phyloP scores from a whole-genome alignment of 2,797 vertebrate genomes.

The Loriculus beryllinus region DNA sequence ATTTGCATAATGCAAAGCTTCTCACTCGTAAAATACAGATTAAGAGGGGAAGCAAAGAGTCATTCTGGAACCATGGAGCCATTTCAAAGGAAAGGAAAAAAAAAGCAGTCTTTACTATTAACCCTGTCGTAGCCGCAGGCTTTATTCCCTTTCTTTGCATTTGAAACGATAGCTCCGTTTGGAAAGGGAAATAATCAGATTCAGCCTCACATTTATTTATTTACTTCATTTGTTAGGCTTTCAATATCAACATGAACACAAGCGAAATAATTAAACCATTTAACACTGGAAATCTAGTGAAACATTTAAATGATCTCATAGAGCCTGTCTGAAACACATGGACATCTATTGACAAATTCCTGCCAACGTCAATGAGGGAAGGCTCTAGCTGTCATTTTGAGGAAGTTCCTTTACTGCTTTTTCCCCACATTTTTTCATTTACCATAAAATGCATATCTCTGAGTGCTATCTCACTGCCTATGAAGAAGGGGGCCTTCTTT shows the following conservation, averaged over 20 bases:
- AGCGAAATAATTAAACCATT: background rate
- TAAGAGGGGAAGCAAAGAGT: constrained; percentile 91
- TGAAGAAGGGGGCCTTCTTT: fast-evolving
- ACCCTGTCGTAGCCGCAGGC: constrained; percentile 76
- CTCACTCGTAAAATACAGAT: constrained; percentile 99
- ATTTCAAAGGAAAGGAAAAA: constrained; percentile 80
- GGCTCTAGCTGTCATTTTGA: background rate
- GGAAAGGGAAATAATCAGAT: background rate
- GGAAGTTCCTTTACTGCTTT: background rate
- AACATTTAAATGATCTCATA: background rate
- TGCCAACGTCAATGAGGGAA: background rate
- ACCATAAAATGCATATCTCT: background rate
- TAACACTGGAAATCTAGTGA: background rate
- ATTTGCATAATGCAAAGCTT: constrained; percentile 99
- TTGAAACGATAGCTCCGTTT: background rate
- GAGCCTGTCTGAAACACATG: background rate
- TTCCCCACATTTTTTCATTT: background rate
- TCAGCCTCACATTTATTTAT: background rate
- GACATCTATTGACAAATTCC: background rate
- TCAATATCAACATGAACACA: background rate
- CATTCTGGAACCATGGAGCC: constrained; percentile 93
- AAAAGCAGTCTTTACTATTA: constrained; percentile 83
- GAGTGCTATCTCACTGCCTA: background rate
- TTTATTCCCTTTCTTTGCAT: background rate
- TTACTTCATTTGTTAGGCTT: background rate